Evolutionary conservation across 2,113 vertebrate species (phyloP).

Genomic region (Centrocercus urophasianus): DNA sequence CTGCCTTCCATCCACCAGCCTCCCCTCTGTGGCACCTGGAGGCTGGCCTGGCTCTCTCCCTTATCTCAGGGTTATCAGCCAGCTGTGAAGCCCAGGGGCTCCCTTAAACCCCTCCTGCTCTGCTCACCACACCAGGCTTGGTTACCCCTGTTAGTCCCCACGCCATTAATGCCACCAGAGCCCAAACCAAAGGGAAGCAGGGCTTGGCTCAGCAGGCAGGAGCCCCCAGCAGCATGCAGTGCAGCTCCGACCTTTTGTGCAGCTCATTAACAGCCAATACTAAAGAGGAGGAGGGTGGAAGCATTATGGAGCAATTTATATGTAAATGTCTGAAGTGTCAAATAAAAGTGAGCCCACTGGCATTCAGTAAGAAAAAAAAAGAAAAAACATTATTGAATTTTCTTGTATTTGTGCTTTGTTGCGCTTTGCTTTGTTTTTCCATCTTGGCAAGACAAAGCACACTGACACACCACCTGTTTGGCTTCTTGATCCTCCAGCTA

Average conservation of each 20-base stretch:
- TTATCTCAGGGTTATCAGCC: neutral
- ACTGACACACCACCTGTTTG: neutral
- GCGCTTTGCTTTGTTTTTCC: neutral
- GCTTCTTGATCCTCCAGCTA: neutral
- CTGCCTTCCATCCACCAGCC: rapidly evolving
- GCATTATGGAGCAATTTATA: constrained; percentile 80
- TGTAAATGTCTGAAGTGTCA: constrained; percentile 75
- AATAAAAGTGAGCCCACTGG: constrained; percentile 50
- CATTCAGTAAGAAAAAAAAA: constrained; percentile 35
- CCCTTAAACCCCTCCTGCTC: neutral
- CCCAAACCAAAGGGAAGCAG: rapidly evolving
- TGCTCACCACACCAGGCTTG: neutral
- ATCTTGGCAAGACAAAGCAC: neutral
- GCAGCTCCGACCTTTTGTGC: constrained; percentile 63
- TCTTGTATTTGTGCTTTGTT: neutral
- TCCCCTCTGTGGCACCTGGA: neutral
- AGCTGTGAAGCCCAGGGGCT: neutral
- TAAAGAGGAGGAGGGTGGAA: constrained; percentile 73
- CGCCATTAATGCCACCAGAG: neutral
- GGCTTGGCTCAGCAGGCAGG: neutral
- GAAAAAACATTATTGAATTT: neutral
- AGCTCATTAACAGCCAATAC: constrained; percentile 71
- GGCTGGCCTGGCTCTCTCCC: neutral
- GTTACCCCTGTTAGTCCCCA: neutral
- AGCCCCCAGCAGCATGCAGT: neutral